Evolutionary conservation across 2,888 invertebrate species (phyloP), one percentile per base, ranked within the genome.

Genomic region (Zygothrica quintamaculata): DNA sequence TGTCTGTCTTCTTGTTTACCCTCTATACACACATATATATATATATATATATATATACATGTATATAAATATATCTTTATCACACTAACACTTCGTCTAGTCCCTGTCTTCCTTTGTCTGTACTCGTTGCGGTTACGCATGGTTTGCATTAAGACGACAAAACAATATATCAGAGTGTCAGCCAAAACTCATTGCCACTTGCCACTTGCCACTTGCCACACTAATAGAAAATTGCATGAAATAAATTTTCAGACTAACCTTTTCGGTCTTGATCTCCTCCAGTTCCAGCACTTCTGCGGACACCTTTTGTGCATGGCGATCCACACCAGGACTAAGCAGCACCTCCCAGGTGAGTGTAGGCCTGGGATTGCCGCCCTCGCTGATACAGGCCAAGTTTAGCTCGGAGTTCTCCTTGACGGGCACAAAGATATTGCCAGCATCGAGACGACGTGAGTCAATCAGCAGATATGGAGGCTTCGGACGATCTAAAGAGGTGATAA

Each of bases 341-440:
- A 91, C 90, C 55, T 91, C 91, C 91, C 91, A 91, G 25, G 90
- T 91, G 16, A 91, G 84, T 34, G 93, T 92, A 12, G 95, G 94
- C 25, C 93, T 93, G 0, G 95, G 95, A 84, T 95, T 93, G 39
- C 94, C 94, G 90, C 96, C 96, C 91, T 97, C 96, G 65, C 96
- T 96, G n/a, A 96, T 94, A 88, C 97, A 97, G 71, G 95, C 94
- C 70, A 97, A 94, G 62, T 95, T 95, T 29, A 97, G 92, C 87
- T 96, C 95, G 25, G 95, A 95, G 89, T 96, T 96, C 90, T 97
- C 97, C 80, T 96, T 93, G 13, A 97, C 96, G 0, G 97, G 97
- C 77, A 96, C 95, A 92, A 96, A 96, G 68, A 95, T 94, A 92
- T 96, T 96, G 70, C 96, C 96, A 0, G 96, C 95, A 91, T 96